Percentiles rank a stretch among this genome's conserved stretches.
Conservation (phyloP, 2,888 invertebrate species). For the Mimumesa dahlbomi region DNA sequence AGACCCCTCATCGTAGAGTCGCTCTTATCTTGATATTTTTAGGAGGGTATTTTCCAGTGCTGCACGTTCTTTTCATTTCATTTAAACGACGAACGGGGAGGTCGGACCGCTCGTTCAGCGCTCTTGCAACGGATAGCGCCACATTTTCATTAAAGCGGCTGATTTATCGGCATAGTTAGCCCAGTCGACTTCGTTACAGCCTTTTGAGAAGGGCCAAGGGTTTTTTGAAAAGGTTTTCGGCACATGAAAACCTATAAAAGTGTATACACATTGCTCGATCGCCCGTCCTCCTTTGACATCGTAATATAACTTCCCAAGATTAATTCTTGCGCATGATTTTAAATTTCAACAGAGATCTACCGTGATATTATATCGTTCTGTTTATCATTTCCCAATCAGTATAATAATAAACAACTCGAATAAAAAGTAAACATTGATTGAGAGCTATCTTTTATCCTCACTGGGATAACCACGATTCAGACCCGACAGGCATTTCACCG, state of each 20-base stretch:
- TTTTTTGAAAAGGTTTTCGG: slow-evolving; percentile 51
- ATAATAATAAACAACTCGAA: too few species aligned
- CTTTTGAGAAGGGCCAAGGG: slow-evolving; percentile 43
- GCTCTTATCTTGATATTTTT: slow-evolving; percentile 74
- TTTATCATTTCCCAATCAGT: too few species aligned
- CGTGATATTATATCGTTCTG: too few species aligned
- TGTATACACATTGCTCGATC: background rate
- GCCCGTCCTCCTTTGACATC: background rate
- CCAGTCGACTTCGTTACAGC: slow-evolving; percentile 66
- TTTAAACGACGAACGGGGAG: slow-evolving; percentile 65
- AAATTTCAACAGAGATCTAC: too few species aligned
- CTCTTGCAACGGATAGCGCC: slow-evolving; percentile 67
- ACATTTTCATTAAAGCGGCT: slow-evolving; percentile 74
- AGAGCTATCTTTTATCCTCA: background rate
- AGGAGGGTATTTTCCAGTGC: slow-evolving; percentile 65
- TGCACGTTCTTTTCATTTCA: slow-evolving; percentile 68
- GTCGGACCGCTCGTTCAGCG: slow-evolving; percentile 61
- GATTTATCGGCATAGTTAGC: slow-evolving; percentile 74
- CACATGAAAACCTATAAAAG: slow-evolving; percentile 36
- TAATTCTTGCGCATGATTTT: too few species aligned
- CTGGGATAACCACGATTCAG: background rate
- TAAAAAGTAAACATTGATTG: too few species aligned
- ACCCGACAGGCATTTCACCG: slow-evolving; percentile 36
- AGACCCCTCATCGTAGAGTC: slow-evolving; percentile 56
- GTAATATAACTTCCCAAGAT: background rate